Percentiles rank a stretch among this genome's conserved stretches.
Conservation (phyloP, 1,140 invertebrate genomes). For the Aphaenogaster rudis region DNA sequence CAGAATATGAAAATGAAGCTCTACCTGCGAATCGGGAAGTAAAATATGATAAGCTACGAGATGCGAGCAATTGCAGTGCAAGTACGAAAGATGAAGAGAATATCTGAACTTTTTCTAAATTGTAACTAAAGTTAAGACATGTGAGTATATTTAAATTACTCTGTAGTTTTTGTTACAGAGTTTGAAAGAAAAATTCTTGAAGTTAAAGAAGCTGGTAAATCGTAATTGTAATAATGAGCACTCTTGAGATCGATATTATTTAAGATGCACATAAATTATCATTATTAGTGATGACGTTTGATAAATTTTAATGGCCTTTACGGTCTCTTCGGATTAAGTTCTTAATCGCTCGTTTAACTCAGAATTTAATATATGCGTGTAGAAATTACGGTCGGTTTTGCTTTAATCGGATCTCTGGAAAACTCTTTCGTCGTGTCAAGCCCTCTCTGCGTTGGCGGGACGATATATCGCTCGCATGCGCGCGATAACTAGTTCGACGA, state of each 20-base stretch:
- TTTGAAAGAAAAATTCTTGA: background rate
- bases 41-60: slow-evolving; percentile 40
- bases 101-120: background rate
- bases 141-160: background rate
- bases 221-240: background rate
- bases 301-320: background rate
- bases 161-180: background rate
- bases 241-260: background rate
- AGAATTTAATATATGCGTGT: background rate
- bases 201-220: background rate
- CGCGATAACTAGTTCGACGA: slow-evolving; percentile 55
- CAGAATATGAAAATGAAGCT: slow-evolving; percentile 33
- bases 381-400: slow-evolving; percentile 12
- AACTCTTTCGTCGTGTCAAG: slow-evolving; percentile 33
- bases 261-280: background rate
- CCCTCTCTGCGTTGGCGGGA: slow-evolving; percentile 17
- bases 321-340: background rate
- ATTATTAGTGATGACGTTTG: background rate
- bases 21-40: slow-evolving; percentile 5
- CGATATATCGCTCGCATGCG: slow-evolving; percentile 52
- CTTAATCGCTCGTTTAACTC: background rate
- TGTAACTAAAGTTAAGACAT: background rate
- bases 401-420: slow-evolving; percentile 34
- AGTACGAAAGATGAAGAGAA: background rate
- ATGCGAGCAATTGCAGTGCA: background rate